A percentile compares a stretch with the other conserved stretches of the same genome.
Conservation (phyloP, 2,797 vertebrate genomes). For the Orientallactaga sibirica region DNA sequence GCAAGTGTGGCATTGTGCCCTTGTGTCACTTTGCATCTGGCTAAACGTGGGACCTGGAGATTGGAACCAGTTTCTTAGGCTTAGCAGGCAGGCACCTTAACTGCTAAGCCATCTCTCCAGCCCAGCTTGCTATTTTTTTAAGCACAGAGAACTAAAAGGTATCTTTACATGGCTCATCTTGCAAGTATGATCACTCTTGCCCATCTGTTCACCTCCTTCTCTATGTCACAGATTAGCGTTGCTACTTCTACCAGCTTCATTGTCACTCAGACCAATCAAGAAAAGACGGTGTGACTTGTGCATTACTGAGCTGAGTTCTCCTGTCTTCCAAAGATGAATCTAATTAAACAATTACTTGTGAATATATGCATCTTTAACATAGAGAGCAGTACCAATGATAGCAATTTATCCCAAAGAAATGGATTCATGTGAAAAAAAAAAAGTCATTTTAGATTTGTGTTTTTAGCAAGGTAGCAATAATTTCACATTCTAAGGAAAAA, state of each 20-base stretch:
- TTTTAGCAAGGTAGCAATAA: conserved; percentile 40
- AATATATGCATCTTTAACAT: neutral
- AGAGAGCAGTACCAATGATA: neutral
- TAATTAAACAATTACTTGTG: conserved; percentile 18
- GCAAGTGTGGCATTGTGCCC: no score
- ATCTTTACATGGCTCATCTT: conserved; percentile 46
- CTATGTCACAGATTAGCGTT: neutral
- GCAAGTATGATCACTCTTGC: conserved; percentile 16
- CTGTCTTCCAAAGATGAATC: neutral
- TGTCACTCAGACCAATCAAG: conserved; percentile 13
- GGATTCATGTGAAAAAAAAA: neutral
- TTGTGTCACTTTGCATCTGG: no score
- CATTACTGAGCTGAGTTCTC: conserved; percentile 5
- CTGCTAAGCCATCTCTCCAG: no score
- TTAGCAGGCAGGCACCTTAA: no score
- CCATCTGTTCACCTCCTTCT: neutral
- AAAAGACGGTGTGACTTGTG: conserved; percentile 2
- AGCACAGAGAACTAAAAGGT: neutral
- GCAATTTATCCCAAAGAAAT: conserved; percentile 17
- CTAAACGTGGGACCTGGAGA: no score
- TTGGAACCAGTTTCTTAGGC: no score
- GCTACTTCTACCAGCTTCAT: conserved; percentile 18
- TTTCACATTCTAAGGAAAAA: neutral
- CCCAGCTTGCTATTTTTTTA: neutral
- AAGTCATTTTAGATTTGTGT: neutral